Percentiles rank a stretch among this genome's conserved stretches.
phyloP scores from a whole-genome alignment of 2,797 vertebrate genomes.

The Enteromius treurensis region DNA sequence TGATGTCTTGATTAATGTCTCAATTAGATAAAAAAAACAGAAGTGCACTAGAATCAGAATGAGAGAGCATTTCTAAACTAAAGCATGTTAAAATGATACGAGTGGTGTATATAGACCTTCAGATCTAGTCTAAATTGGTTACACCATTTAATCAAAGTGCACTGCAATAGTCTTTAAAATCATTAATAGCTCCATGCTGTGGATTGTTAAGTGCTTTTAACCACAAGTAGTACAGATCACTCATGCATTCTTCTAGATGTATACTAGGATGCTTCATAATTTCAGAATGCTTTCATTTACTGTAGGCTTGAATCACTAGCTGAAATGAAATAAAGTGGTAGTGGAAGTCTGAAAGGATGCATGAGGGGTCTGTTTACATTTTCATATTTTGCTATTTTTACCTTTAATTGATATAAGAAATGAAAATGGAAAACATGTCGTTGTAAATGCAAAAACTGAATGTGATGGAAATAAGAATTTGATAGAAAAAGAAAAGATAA shows the following conservation, averaged over 20 bases:
- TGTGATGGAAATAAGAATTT: background rate
- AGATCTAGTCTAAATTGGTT: background rate
- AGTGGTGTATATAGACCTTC: background rate
- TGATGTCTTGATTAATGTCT: background rate
- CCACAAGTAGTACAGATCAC: background rate
- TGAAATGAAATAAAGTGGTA: background rate
- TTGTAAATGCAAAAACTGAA: too few species aligned
- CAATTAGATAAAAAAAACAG: background rate
- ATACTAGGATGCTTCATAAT: too few species aligned
- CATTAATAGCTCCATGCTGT: background rate
- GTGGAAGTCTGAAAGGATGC: background rate
- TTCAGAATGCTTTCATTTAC: too few species aligned
- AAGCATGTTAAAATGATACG: background rate
- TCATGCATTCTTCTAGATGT: background rate
- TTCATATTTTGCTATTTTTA: background rate
- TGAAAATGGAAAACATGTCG: background rate
- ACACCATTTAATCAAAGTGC: background rate
- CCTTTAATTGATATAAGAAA: background rate
- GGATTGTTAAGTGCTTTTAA: background rate
- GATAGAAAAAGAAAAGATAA: background rate
- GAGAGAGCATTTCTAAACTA: background rate
- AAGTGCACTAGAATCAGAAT: background rate
- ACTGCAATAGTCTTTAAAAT: background rate
- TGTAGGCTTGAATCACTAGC: background rate
- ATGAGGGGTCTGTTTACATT: background rate